A percentile compares a stretch with the other conserved stretches of the same genome.
These are phyloP conservation scores for Furcifer pardalis DNA, from an alignment of 2,797 vertebrate genomes.

Conservation along the genomic window DNA sequence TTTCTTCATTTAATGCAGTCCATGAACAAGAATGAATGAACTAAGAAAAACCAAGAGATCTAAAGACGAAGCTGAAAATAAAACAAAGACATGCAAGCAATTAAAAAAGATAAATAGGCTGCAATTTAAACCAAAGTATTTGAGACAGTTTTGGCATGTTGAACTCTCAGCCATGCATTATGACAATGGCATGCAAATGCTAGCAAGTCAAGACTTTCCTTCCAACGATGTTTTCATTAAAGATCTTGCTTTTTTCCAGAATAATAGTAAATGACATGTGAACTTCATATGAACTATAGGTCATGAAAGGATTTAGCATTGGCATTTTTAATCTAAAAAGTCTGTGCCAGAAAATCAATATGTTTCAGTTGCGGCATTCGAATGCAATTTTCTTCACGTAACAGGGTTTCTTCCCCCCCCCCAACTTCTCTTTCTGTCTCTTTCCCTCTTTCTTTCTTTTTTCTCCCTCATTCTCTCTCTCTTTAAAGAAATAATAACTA, in stretches of 20 bases:
- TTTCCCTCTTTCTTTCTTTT: constrained; percentile 64
- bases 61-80: constrained; percentile 41
- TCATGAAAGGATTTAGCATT: constrained; percentile 85
- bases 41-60: constrained; percentile 53
- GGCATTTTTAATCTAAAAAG: constrained; percentile 90
- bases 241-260: constrained; percentile 77
- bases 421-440: constrained; percentile 59
- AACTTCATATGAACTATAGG: constrained; percentile 86
- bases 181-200: constrained; percentile 80
- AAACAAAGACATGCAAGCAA: constrained; percentile 61
- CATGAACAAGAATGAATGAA: constrained; percentile 54
- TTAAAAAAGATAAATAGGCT: constrained; percentile 73
- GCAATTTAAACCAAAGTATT: constrained; percentile 63
- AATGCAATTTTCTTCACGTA: constrained; percentile 86
- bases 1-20: constrained; percentile 31
- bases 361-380: constrained; percentile 84
- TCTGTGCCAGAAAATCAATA: constrained; percentile 90
- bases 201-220: constrained; percentile 71
- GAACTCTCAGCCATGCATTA: constrained; percentile 73
- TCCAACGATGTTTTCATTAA: constrained; percentile 80
- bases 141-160: constrained; percentile 57
- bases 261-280: constrained; percentile 86
- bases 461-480: constrained; percentile 58
- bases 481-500: constrained; percentile 77
- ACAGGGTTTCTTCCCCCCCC: constrained; percentile 77